Base-by-base conservation (phyloP, 2,888 invertebrate species). In the Prosopocoilus inquinatus region DNA sequence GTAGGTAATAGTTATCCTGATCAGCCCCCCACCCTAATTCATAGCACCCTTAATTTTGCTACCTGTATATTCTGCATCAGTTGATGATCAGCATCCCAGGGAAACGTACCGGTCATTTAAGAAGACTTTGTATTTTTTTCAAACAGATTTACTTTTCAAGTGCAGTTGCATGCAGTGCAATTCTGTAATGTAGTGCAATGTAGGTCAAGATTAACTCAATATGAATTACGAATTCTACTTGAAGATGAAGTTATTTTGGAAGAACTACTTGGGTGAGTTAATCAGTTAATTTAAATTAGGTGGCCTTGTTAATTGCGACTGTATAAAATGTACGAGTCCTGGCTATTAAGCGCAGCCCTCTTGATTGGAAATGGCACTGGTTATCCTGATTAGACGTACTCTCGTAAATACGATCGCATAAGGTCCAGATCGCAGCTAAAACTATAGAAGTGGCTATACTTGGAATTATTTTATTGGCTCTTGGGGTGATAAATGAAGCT, bases 381-480 rank as follows among this genome's bases (percentile, higher is more conserved):
- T 63, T 65, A 61, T 60, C 64, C 71, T 72, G 75, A 75, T 75
- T 75, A 73, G 70, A 66, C 69, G 56, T 62, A 63, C 57, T 62
- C 64, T 64, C 66, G 66, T 67, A 66, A 66, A 68, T 70, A 66
- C 64, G 60, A 67, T 65, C 66, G 68, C 70, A 67, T 73, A 73
- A 73, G 71, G 75, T 74, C 74, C 74, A 72, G 70, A 69, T 61
- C 58, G 53, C 53, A 52, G 56, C 50, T 65, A 67, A 71, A 70
- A 71, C 70, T 69, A 67, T 64, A 67, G 67, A 66, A 68, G 69
- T 70, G 67, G 70, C 67, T 69, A 71, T 70, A 70, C 72, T 75
- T 67, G 67, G 72, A 70, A 75, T 76, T 74, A 76, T 77, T 78
- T 77, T 77, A 77, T 78, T 75, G 75, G 75, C 70, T 69, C 76